Conservation (phyloP, 1,140 invertebrate genomes). For the Pemphigus obesinymphae region DNA sequence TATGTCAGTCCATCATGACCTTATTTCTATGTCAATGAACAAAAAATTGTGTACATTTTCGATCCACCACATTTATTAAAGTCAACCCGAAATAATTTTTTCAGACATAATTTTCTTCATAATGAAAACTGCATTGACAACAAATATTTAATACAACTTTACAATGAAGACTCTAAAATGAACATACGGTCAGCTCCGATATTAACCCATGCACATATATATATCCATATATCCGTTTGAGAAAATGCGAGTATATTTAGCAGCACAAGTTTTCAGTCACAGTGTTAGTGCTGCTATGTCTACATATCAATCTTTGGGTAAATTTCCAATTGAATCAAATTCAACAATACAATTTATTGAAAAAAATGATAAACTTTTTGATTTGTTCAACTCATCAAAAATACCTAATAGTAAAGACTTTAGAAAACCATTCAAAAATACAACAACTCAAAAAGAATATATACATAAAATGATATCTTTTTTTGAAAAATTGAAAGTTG, state of each 20-base stretch:
- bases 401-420: neutral
- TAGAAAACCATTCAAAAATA: neutral
- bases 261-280: no score
- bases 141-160: neutral
- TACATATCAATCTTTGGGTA: no score
- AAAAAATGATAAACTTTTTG: no score
- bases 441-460: neutral
- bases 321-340: neutral
- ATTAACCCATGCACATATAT: neutral
- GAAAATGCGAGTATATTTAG: neutral
- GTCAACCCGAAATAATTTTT: neutral
- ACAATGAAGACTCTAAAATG: neutral
- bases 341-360: neutral
- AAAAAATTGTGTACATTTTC: neutral
- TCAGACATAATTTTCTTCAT: conserved; percentile 46
- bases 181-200: neutral
- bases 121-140: neutral
- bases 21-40: neutral
- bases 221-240: neutral
- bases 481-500: neutral
- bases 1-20: neutral
- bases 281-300: neutral
- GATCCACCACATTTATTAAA: neutral
- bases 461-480: neutral
- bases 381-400: neutral